These are phyloP conservation scores for Montifringilla adamsi DNA, from an alignment of 2,113 vertebrate species.

Conservation along the genomic window DNA sequence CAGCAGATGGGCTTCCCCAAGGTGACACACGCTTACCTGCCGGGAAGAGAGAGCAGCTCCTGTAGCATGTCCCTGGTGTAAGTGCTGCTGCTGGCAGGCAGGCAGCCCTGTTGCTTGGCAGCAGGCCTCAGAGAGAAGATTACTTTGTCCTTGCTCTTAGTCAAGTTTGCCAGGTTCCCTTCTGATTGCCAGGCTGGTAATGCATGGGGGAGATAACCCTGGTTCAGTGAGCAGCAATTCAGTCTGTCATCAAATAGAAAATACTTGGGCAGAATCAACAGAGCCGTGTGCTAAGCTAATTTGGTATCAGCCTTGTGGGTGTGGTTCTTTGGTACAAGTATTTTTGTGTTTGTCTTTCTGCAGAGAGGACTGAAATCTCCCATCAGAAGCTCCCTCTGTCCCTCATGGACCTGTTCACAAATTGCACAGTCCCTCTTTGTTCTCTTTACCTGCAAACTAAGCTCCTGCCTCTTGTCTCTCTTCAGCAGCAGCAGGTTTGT, in stretches of 20 bases:
- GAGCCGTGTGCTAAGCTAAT: background rate
- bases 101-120: conserved; percentile 50
- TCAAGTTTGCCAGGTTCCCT: conserved; percentile 36
- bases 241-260: conserved; percentile 4
- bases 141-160: conserved; percentile 36
- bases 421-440: fast-evolving
- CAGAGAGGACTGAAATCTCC: background rate
- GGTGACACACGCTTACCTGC: conserved; percentile 6
- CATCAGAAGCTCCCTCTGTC: background rate
- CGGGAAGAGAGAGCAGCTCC: background rate
- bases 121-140: conserved; percentile 12
- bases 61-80: background rate
- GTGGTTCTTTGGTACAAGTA: background rate
- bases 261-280: background rate
- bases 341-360: background rate
- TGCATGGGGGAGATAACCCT: conserved; percentile 33
- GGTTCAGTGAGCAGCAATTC: conserved; percentile 28
- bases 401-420: background rate
- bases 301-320: background rate
- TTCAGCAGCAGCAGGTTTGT: fast-evolving
- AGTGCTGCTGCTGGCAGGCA: conserved; percentile 17
- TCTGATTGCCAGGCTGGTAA: conserved; percentile 43
- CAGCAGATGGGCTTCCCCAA: conserved; percentile 45
- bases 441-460: background rate
- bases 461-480: background rate